Percentiles rank a stretch among this genome's conserved stretches.
Evolutionary conservation across 2,113 vertebrate species (phyloP).

Genomic region (Platichthys flesus): DNA sequence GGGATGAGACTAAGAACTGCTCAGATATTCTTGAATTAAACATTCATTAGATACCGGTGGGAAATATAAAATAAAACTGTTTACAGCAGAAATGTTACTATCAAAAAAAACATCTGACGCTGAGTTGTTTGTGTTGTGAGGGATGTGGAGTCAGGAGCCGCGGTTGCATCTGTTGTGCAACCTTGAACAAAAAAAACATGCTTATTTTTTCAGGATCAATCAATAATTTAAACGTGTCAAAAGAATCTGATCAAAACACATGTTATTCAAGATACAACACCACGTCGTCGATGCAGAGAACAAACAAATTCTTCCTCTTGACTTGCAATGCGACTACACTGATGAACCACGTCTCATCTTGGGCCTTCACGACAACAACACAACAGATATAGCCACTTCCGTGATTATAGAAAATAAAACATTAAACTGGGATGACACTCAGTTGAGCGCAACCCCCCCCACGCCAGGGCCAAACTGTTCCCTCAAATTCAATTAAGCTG

Average conservation of each 20-base stretch:
- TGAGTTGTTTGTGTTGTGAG: neutral
- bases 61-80: slow-evolving; percentile 16
- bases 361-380: slow-evolving; percentile 36
- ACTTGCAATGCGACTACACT: slow-evolving; percentile 9
- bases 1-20: slow-evolving; percentile 12
- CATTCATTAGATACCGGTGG: slow-evolving; percentile 12
- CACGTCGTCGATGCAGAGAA: neutral
- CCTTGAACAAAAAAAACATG: slow-evolving; percentile 22
- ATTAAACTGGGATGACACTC: too few species aligned
- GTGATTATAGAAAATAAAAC: slow-evolving; percentile 21
- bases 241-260: slow-evolving; percentile 47
- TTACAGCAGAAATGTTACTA: slow-evolving; percentile 18
- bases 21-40: slow-evolving; percentile 6
- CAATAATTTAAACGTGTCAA: slow-evolving; percentile 31
- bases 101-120: neutral
- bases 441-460: too few species aligned
- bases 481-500: too few species aligned
- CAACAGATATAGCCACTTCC: slow-evolving; percentile 17
- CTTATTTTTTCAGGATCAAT: slow-evolving; percentile 36
- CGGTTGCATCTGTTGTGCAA: slow-evolving; percentile 9
- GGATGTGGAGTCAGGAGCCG: neutral
- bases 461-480: too few species aligned
- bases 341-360: slow-evolving; percentile 22
- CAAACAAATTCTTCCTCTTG: neutral
- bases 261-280: slow-evolving; percentile 17